A percentile compares a stretch with the other conserved stretches of the same genome.
These are phyloP conservation scores for Phrynocephalus vlangalii DNA, from an alignment of 2,797 vertebrate genomes.

Conservation along the genomic window DNA sequence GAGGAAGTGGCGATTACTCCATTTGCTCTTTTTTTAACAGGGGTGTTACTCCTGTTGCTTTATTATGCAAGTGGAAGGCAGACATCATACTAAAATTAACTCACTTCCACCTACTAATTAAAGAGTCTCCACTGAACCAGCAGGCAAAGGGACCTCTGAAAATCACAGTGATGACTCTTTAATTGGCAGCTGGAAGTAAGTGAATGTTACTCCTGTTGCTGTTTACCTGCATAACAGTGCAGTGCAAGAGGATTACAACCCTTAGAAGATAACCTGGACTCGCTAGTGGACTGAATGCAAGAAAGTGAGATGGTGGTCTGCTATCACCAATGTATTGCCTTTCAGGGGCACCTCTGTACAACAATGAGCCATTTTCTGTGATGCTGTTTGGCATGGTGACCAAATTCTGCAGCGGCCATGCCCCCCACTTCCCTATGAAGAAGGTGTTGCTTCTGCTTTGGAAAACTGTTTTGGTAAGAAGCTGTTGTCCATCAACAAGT, in stretches of 20 bases:
- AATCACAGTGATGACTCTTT: no score
- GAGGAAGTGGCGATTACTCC: background rate
- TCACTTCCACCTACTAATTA: no score
- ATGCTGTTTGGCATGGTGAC: slow-evolving; percentile 99
- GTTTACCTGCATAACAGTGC: no score
- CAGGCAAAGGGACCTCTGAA: no score
- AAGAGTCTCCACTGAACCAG: no score
- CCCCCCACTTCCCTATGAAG: slow-evolving; percentile 99
- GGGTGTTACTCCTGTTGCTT: no score
- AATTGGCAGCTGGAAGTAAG: no score
- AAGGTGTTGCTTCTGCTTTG: slow-evolving; percentile 95
- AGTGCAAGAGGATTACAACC: no score
- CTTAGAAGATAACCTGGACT: background rate
- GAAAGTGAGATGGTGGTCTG: background rate
- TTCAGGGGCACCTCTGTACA: slow-evolving; percentile 91
- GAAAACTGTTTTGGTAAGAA: slow-evolving; percentile 94
- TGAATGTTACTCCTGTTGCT: no score
- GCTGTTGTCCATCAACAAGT: background rate
- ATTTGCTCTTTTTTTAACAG: no score
- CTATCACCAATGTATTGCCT: background rate
- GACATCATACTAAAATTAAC: no score
- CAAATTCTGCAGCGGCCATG: slow-evolving; percentile 98
- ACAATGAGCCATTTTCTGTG: slow-evolving; percentile 95
- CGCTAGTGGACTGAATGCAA: background rate
- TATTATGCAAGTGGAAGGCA: no score